Evolutionary conservation across 1,140 invertebrate genomes (phyloP).

Genomic region (Drosophila sp.): DNA sequence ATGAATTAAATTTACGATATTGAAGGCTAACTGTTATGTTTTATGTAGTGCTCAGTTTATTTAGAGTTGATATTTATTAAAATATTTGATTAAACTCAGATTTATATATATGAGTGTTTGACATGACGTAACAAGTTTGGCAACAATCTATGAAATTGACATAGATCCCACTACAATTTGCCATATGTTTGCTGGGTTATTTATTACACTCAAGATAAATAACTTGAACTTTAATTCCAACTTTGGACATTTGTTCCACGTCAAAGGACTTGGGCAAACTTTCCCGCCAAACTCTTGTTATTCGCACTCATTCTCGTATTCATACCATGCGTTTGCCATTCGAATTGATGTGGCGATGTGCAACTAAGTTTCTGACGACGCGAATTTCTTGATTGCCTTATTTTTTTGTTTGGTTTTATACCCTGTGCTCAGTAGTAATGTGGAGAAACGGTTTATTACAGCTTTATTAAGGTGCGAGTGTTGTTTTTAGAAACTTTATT

Average conservation of each 20-base stretch:
- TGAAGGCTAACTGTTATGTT: neutral
- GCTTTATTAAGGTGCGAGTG: too few relatives aligned
- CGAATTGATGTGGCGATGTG: slow-evolving; percentile 7
- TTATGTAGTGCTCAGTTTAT: neutral
- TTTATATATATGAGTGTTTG: neutral
- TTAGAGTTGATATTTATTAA: neutral
- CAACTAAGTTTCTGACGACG: slow-evolving; percentile 8
- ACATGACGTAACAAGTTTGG: neutral
- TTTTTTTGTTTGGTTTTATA: slow-evolving; percentile 1
- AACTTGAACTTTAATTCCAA: slow-evolving; percentile 28
- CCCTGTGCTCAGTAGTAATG: neutral
- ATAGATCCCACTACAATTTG: slow-evolving; percentile 4
- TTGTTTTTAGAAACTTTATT: too few relatives aligned
- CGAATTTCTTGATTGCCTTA: slow-evolving; percentile 3
- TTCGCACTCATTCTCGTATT: slow-evolving; percentile 6
- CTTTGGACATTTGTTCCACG: slow-evolving; percentile 39
- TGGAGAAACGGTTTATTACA: too few relatives aligned
- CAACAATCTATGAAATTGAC: slow-evolving; percentile 19
- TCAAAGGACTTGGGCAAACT: slow-evolving; percentile 29
- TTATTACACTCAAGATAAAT: slow-evolving; percentile 34
- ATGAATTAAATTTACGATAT: neutral
- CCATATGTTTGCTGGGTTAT: slow-evolving; percentile 36
- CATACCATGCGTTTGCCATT: slow-evolving; percentile 2
- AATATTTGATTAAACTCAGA: neutral
- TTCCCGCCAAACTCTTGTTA: slow-evolving; percentile 19